These are phyloP conservation scores for Lobophora halterata DNA, from an alignment of 2,888 invertebrate genomes.

Conservation along the genomic window DNA sequence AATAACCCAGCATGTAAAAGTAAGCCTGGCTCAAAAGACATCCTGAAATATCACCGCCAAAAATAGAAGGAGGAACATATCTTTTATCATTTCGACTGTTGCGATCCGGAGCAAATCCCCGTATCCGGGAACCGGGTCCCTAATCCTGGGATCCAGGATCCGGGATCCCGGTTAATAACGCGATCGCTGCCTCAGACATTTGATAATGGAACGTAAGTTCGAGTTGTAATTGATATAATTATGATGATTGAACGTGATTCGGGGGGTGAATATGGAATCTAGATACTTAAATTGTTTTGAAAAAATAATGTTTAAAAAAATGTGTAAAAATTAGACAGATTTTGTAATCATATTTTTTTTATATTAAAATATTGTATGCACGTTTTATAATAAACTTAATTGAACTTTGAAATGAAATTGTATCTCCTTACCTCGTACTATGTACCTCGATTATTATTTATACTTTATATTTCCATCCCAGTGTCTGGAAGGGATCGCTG, in stretches of 20 bases:
- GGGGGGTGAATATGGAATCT: no score
- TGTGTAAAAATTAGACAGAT: no score
- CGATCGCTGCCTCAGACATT: slow-evolving; percentile 44
- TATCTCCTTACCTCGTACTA: no score
- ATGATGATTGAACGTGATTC: slow-evolving; percentile 46
- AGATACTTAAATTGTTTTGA: no score
- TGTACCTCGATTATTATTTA: no score
- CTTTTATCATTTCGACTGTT: slow-evolving; percentile 76
- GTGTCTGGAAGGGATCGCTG: no score
- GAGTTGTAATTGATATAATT: slow-evolving; percentile 69
- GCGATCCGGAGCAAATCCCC: slow-evolving; percentile 77
- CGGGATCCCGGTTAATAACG: slow-evolving; percentile 46
- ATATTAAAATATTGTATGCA: no score
- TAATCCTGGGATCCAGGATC: slow-evolving; percentile 79
- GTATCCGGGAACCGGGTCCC: slow-evolving; percentile 72
- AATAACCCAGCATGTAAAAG: slow-evolving; percentile 2
- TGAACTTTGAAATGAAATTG: no score
- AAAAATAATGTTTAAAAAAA: no score
- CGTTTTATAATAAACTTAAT: no score
- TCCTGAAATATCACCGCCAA: slow-evolving; percentile 15
- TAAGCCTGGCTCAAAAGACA: slow-evolving; percentile 10
- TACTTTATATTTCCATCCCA: no score
- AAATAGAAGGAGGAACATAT: slow-evolving; percentile 43
- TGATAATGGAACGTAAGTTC: slow-evolving; percentile 70
- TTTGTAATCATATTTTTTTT: no score